Percentiles rank a stretch among this genome's conserved stretches.
These are phyloP conservation scores for Holacanthella duospinosa DNA, from an alignment of 2,888 invertebrate genomes.

Conservation along the genomic window DNA sequence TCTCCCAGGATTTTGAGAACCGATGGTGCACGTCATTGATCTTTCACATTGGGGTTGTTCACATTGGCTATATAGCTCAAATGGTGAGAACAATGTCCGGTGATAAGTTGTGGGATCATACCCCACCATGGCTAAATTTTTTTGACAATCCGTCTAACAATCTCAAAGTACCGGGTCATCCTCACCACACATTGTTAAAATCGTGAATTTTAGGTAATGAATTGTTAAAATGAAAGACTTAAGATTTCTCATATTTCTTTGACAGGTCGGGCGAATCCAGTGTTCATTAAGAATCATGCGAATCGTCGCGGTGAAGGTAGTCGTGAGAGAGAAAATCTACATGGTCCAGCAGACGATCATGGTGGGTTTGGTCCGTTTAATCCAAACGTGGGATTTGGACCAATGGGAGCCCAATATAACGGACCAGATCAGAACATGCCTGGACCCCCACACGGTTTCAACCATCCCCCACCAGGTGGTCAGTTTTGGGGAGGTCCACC, in stretches of 20 bases:
- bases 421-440: constrained; percentile 10
- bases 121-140: no score
- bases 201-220: no score
- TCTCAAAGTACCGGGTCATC: no score
- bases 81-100: no score
- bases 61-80: no score
- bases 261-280: not conserved
- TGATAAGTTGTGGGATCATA: not conserved
- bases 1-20: not conserved
- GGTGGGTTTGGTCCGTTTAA: constrained; percentile 21
- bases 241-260: not conserved
- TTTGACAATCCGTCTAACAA: not conserved
- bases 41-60: no score
- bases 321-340: not conserved
- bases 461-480: constrained; percentile 27
- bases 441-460: constrained; percentile 24
- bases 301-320: not conserved
- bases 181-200: no score
- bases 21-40: not conserved
- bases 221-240: not conserved
- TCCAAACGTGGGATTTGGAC: constrained; percentile 35
- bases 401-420: constrained; percentile 13
- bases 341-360: constrained; percentile 4
- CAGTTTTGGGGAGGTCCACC: constrained; percentile 32
- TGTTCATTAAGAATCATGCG: not conserved